Conservation (phyloP, 2,888 invertebrate genomes). For the Philereme transversata region DNA sequence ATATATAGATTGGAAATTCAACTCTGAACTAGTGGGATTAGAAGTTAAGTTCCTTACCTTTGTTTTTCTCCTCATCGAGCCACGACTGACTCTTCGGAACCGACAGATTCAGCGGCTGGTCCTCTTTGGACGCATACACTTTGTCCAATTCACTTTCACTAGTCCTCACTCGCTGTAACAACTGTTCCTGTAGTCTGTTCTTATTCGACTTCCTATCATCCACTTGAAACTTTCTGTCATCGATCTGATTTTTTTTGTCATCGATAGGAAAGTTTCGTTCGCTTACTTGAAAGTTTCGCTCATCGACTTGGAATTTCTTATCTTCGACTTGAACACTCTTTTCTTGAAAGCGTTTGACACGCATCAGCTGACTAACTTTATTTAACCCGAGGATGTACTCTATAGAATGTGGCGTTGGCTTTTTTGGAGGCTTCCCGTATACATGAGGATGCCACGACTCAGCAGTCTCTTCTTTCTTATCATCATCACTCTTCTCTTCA, state of each 20-base stretch:
- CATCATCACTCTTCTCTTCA: slow-evolving; percentile 34
- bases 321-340: slow-evolving; percentile 71
- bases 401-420: slow-evolving; percentile 94
- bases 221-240: slow-evolving; percentile 53
- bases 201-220: slow-evolving; percentile 64
- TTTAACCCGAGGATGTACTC: slow-evolving; percentile 92
- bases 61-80: slow-evolving; percentile 65
- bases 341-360: slow-evolving; percentile 55
- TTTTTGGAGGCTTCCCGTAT: slow-evolving; percentile 91
- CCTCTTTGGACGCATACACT: slow-evolving; percentile 62
- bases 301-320: slow-evolving; percentile 3
- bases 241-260: slow-evolving; percentile 45
- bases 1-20: too few relatives aligned
- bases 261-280: slow-evolving; percentile 52
- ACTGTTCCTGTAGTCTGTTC: slow-evolving; percentile 73
- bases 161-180: slow-evolving; percentile 70
- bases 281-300: slow-evolving; percentile 38
- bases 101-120: slow-evolving; percentile 85
- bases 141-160: slow-evolving; percentile 67
- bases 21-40: not conserved
- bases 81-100: slow-evolving; percentile 78
- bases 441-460: slow-evolving; percentile 95
- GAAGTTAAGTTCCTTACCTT: slow-evolving; percentile 54
- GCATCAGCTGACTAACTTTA: slow-evolving; percentile 65
- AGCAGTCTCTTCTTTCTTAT: slow-evolving; percentile 48